These are phyloP conservation scores for Danaus plexippus DNA, from an alignment of 1,140 invertebrate species.

Conservation along the genomic window DNA sequence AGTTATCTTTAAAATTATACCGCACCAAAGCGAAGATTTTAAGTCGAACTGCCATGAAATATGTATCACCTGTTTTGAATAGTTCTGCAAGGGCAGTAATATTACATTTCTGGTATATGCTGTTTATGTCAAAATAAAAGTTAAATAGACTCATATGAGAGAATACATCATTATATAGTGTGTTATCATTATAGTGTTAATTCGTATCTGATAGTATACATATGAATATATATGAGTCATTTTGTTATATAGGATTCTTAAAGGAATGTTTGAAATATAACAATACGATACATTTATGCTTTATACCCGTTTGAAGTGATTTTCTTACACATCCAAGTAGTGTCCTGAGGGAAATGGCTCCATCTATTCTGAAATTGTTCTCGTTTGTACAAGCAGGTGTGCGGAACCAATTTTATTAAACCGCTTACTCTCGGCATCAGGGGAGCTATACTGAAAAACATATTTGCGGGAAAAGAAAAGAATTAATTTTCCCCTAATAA, in stretches of 20 bases:
- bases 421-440: slow-evolving; percentile 4
- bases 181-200: too few species aligned
- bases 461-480: slow-evolving; percentile 5
- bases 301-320: too few species aligned
- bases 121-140: too few species aligned
- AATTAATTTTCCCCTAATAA: neutral
- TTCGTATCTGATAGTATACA: too few species aligned
- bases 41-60: slow-evolving; percentile 35
- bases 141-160: too few species aligned
- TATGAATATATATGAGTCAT: too few species aligned
- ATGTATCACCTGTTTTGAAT: slow-evolving; percentile 42
- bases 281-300: too few species aligned
- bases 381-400: slow-evolving; percentile 6
- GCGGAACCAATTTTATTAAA: slow-evolving; percentile 8
- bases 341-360: neutral
- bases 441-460: slow-evolving; percentile 4
- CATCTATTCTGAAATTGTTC: slow-evolving; percentile 8
- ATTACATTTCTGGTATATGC: too few species aligned
- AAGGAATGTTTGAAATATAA: neutral
- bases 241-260: too few species aligned
- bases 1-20: slow-evolving; percentile 29
- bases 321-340: slow-evolving; percentile 6
- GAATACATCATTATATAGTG: too few species aligned
- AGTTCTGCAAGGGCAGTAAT: slow-evolving; percentile 11
- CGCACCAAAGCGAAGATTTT: slow-evolving; percentile 17